Conservation (phyloP, 2,797 vertebrate genomes). For the Tiaroga cobitis region DNA sequence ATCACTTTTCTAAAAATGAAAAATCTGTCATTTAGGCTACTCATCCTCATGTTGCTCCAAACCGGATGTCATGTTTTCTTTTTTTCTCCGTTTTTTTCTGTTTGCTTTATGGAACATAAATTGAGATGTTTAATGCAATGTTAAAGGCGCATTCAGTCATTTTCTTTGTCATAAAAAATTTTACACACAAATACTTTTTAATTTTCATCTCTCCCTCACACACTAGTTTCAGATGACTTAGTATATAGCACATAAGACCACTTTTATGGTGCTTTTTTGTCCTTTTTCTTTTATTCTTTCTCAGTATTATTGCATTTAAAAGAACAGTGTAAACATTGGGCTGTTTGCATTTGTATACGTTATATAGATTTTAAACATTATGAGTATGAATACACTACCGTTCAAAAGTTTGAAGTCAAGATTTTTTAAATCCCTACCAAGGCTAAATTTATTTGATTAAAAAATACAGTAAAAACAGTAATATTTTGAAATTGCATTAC, state of each 20-base stretch:
- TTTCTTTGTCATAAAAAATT: neutral
- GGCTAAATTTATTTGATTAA: too few species aligned
- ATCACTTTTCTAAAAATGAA: slow-evolving; percentile 17
- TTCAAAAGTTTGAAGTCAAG: neutral
- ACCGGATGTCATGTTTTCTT: neutral
- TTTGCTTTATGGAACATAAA: neutral
- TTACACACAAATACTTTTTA: neutral
- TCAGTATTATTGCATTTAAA: neutral
- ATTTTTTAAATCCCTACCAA: too few species aligned
- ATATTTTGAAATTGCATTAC: too few species aligned
- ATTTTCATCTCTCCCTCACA: neutral
- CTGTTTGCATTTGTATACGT: too few species aligned
- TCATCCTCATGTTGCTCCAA: neutral
- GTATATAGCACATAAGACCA: neutral
- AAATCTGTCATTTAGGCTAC: neutral
- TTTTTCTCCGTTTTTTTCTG: neutral
- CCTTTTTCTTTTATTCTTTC: neutral
- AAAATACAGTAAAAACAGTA: too few species aligned
- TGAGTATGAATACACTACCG: neutral
- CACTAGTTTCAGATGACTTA: neutral
- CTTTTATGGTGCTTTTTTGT: neutral
- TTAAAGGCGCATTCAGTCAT: neutral
- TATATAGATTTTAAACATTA: neutral
- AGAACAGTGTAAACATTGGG: neutral
- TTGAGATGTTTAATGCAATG: neutral